phyloP scores from a whole-genome alignment of 1,140 invertebrate species.

The Melipona quadrifasciata region DNA sequence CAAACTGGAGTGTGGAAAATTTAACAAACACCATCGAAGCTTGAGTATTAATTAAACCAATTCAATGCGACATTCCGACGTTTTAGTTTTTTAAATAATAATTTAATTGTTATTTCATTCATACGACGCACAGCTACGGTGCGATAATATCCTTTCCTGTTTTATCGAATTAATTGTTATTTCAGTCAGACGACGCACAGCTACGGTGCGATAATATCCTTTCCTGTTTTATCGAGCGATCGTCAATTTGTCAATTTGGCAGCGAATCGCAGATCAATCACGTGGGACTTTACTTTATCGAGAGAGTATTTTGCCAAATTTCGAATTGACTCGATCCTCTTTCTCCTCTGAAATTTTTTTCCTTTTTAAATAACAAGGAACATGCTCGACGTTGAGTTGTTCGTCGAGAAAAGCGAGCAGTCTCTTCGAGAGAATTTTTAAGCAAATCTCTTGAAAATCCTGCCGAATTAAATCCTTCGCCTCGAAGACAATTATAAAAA shows the following conservation, averaged over 20 bases:
- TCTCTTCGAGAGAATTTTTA: constrained; percentile 4
- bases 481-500: not conserved
- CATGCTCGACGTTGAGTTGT: not conserved
- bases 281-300: not conserved
- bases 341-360: constrained; percentile 6
- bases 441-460: not conserved
- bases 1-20: no score
- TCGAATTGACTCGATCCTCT: constrained; percentile 7
- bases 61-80: no score
- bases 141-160: constrained; percentile 32
- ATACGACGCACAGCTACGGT: constrained; percentile 12
- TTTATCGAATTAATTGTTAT: no score
- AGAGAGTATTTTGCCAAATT: constrained; percentile 6
- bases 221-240: not conserved
- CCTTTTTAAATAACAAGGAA: constrained; percentile 50
- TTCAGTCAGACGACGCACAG: constrained; percentile 24
- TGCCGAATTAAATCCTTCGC: constrained; percentile 8
- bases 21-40: no score
- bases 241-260: constrained; percentile 30
- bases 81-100: not conserved
- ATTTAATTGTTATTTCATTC: not conserved
- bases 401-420: not conserved
- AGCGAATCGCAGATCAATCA: not conserved
- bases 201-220: constrained; percentile 34
- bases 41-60: no score